Evolutionary conservation across 2,888 invertebrate genomes (phyloP), one percentile per base, ranked within the genome.

Genomic region (Lacanobia oleracea): DNA sequence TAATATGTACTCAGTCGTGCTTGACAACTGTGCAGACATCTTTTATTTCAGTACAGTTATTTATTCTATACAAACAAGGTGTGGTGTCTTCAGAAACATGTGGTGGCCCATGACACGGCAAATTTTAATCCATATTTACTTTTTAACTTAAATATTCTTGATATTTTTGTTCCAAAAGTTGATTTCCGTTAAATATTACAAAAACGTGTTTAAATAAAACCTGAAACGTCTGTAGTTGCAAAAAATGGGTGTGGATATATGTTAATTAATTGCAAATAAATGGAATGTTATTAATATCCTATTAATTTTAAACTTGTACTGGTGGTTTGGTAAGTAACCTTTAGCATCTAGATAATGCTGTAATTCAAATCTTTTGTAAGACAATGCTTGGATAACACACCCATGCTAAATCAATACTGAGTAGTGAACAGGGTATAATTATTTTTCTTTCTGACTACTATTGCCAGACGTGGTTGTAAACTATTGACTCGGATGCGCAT

Each of bases 131-230:
- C 12, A 51, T 57, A n/a, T 73, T 50, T 64, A 37, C 23, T 23
- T 43, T 48, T 10, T 50, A 12, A 23, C 6, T 48, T 10, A 63
- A 40, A 48, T 6, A 27, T 62, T 21, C 48, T n/a, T 23, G n/a
- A 18, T 33, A 56, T 43, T 57, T 5, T 33, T 74, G 33, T 50
- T 48, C 7, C 7, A 48, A n/a, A 45, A 50, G 18, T 67, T 21
- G 33, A 43, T 51, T 70, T 71, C 48, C 21, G 10, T 40, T 23
- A 16, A 45, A 18, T 18, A 40, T 3, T 7, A 40, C 8, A 27
- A 23, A 69, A 59, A 64, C 27, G 9, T 54, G 59, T 53, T 37
- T 43, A 50, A 75, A 61, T 51, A 68, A 75, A 51, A 68, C 6
- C 37, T 56, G 8, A 60, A 33, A 43, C n/a, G n/a, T 59, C 9